Evolutionary conservation across 2,113 vertebrate genomes (phyloP).

Genomic region (Pica pica): DNA sequence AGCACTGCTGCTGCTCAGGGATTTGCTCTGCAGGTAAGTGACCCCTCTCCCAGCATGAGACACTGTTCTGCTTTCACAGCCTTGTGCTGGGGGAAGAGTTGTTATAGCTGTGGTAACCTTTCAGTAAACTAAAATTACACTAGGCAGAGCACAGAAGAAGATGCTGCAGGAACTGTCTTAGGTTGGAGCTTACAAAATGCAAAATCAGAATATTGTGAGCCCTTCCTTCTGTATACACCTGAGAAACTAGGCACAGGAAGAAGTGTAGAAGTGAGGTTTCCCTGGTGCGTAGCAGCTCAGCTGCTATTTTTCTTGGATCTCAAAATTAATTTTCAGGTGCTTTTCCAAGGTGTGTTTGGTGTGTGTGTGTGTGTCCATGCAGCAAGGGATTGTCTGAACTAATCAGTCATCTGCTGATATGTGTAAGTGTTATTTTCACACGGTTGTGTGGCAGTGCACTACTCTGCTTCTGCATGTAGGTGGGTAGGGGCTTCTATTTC

Average conservation of each 20-base stretch:
- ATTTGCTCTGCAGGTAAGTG: background rate
- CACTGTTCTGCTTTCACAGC: background rate
- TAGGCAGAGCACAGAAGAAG: background rate
- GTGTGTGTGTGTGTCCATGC: background rate
- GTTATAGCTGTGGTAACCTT: background rate
- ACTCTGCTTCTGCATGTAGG: rapidly evolving
- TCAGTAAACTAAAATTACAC: background rate
- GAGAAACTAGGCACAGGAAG: background rate
- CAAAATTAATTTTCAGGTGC: background rate
- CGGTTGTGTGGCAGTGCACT: rapidly evolving
- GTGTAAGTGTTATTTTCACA: background rate
- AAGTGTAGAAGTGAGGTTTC: background rate
- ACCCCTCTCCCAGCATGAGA: background rate
- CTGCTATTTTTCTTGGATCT: background rate
- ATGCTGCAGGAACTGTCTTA: background rate
- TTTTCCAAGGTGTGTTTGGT: background rate
- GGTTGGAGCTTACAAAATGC: background rate
- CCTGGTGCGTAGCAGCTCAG: background rate
- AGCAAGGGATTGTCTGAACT: background rate
- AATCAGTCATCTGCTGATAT: no score
- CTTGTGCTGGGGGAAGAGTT: background rate
- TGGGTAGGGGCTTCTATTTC: background rate
- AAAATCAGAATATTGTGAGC: background rate
- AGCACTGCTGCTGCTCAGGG: background rate
- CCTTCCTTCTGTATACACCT: background rate